Evolutionary conservation across 2,888 invertebrate species (phyloP).

Genomic region (Spisula subtruncata): DNA sequence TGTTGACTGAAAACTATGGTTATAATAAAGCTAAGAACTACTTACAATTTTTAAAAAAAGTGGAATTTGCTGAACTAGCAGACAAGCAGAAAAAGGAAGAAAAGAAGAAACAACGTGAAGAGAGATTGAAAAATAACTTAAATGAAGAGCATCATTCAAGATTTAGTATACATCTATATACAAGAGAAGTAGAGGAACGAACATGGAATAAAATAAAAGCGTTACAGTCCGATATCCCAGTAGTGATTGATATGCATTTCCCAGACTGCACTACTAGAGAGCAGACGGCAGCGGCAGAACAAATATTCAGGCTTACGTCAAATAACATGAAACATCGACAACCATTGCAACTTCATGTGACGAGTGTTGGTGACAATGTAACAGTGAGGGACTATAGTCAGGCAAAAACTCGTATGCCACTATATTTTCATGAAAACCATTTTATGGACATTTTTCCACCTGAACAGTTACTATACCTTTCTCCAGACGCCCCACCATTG

Average conservation of each 20-base stretch:
- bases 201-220: conserved; percentile 24
- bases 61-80: neutral
- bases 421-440: neutral
- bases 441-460: conserved; percentile 25
- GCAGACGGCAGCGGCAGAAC: neutral
- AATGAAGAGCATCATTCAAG: neutral
- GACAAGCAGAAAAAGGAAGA: neutral
- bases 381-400: neutral
- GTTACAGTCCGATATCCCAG: neutral
- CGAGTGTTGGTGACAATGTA: conserved; percentile 10
- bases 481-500: conserved; percentile 23
- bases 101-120: neutral
- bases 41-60: neutral
- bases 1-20: conserved; percentile 21
- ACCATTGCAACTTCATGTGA: conserved; percentile 32
- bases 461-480: conserved; percentile 9
- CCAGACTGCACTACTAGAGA: neutral
- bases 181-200: neutral
- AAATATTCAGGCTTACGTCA: neutral
- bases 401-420: neutral
- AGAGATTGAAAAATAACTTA: neutral
- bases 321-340: neutral
- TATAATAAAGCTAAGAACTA: neutral
- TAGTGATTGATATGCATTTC: conserved; percentile 25
- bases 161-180: neutral